A percentile compares a stretch with the other conserved stretches of the same genome.
Evolutionary conservation across 1,140 invertebrate species (phyloP).

Genomic region (Aphidius gifuensis): DNA sequence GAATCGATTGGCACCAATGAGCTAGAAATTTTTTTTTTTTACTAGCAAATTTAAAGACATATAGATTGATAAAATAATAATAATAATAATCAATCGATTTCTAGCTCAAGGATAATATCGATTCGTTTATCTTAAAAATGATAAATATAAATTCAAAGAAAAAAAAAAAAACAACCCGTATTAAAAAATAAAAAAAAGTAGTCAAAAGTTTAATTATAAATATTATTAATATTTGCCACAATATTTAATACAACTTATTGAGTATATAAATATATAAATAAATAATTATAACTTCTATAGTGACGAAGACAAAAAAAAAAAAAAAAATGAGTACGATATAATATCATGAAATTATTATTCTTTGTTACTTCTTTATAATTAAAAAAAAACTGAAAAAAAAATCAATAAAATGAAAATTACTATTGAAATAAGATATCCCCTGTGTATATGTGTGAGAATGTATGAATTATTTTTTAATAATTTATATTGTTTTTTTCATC

Average conservation of each 20-base stretch:
- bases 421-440: conserved; percentile 46
- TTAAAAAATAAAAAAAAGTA: conserved; percentile 20
- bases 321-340: conserved; percentile 21
- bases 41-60: too few species aligned
- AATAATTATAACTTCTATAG: conserved; percentile 33
- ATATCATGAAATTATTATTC: conserved; percentile 56
- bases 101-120: too few species aligned
- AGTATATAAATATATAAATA: conserved; percentile 40
- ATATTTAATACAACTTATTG: conserved; percentile 46
- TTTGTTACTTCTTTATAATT: conserved; percentile 57
- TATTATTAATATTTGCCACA: conserved; percentile 32
- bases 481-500: too few species aligned
- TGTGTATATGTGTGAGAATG: too few species aligned
- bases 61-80: not conserved
- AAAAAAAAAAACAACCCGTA: not conserved
- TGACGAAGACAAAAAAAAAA: conserved; percentile 18
- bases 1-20: too few species aligned
- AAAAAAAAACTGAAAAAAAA: conserved; percentile 50
- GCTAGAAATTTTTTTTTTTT: too few species aligned
- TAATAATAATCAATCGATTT: not conserved
- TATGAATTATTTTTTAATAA: too few species aligned
- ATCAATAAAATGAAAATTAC: conserved; percentile 49
- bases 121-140: not conserved
- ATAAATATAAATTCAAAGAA: not conserved
- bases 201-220: conserved; percentile 23